Evolutionary conservation across 2,888 invertebrate species (phyloP), one percentile per base, ranked within the genome.

Genomic region (Drosophila greeni): DNA sequence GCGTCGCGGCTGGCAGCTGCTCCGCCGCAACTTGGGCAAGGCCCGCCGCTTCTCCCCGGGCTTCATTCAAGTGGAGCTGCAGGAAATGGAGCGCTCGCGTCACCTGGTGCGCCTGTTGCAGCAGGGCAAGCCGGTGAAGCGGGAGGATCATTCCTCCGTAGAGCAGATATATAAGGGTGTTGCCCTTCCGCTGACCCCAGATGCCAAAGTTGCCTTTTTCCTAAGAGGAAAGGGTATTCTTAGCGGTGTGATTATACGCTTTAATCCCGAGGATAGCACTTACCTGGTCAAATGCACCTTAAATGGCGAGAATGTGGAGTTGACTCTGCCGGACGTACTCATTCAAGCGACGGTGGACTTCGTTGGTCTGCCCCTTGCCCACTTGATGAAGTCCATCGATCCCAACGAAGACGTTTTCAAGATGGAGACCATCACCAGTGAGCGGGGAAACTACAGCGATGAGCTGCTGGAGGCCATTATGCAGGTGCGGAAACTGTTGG

Each of bases 11-110:
- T 78, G 78, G 78, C 82, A 81, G 48, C 6, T 56, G 6, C 26
- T 78, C 0, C 73, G 78, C 9, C 69, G 74, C 1, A 51, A 40
- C 9, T 52, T 74, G 66, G 79, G 82, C 18, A 78, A 78, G 36
- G 59, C 78, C 0, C 76, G 78, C 1, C 79, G 70, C 8, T 78
- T 74, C 23, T 78, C 82, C 0, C 8, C 52, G 3, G 59, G 74
- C 3, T 81, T 81, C 29, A 65, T 78, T 8, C 47, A 55, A 3
- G 34, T 20, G 5, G 79, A 81, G 6, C 66, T 58, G 0, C 2
- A 18, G 5, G 66, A 72, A 2, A 0, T 74, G 20, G 48, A 74
- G 20, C 58, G 55, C 11, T 16, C 36, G 5, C 74, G 78, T 0
- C 36, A 43, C 5, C 24, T 65, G 11, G 51, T 78, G 20, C 76